A percentile compares a stretch with the other conserved stretches of the same genome.
These are phyloP conservation scores for Limnothrissa miodon DNA, from an alignment of 2,113 vertebrate species.

Conservation along the genomic window DNA sequence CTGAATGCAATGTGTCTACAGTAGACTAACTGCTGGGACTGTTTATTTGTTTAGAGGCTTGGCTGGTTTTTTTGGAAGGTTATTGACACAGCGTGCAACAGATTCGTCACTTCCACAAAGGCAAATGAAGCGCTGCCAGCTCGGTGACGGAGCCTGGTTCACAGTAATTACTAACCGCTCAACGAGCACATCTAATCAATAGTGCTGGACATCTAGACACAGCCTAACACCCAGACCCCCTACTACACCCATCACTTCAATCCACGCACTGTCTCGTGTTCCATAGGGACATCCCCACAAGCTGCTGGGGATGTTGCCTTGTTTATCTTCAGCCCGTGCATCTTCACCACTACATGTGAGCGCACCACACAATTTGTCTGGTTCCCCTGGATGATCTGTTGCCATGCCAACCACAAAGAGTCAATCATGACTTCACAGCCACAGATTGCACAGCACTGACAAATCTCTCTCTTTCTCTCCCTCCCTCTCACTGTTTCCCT, in stretches of 20 bases:
- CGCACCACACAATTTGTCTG: constrained; percentile 31
- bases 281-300: not conserved
- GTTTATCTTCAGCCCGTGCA: not conserved
- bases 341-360: not conserved
- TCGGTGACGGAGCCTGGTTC: not conserved
- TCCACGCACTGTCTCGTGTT: not conserved
- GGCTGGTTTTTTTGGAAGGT: not conserved
- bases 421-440: constrained; percentile 62
- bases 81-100: not conserved
- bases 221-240: not conserved
- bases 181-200: not conserved
- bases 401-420: constrained; percentile 65
- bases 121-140: not conserved
- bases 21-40: not conserved
- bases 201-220: not conserved
- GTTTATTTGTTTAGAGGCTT: not conserved
- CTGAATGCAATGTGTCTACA: not conserved
- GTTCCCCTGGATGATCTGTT: constrained; percentile 54
- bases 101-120: not conserved
- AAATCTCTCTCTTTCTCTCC: constrained; percentile 18
- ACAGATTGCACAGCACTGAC: constrained; percentile 44
- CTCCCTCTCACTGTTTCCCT: not conserved
- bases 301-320: not conserved
- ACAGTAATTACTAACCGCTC: not conserved
- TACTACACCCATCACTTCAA: not conserved